A percentile compares a stretch with the other conserved stretches of the same genome.
Conservation (phyloP, 2,888 invertebrate genomes). For the Dryobotodes eremita region DNA sequence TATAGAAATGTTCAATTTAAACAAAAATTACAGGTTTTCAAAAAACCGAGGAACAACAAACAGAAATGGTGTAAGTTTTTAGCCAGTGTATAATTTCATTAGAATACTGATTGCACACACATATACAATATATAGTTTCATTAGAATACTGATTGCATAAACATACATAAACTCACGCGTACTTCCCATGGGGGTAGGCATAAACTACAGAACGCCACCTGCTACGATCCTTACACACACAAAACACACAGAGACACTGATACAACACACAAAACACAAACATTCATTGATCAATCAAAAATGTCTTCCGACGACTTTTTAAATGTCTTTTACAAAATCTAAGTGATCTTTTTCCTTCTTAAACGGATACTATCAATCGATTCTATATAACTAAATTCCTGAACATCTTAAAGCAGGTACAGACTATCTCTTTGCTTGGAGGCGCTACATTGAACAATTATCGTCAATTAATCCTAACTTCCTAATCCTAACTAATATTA, state of each 20-base stretch:
- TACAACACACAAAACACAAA: too few species aligned
- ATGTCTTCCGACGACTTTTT: background rate
- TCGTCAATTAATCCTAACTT: too few species aligned
- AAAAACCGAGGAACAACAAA: too few species aligned
- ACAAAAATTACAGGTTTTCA: background rate
- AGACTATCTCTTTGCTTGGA: background rate
- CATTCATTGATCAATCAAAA: background rate
- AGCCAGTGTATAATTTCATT: background rate
- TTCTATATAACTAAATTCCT: background rate
- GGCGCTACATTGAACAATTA: constrained; percentile 19
- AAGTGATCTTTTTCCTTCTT: too few species aligned
- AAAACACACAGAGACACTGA: too few species aligned
- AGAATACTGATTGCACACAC: background rate
- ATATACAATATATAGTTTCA: too few species aligned
- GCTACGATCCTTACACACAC: too few species aligned
- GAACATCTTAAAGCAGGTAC: background rate
- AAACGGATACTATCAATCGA: background rate
- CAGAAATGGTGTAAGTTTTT: background rate
- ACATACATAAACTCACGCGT: too few species aligned
- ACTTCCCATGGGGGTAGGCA: too few species aligned
- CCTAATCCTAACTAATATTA: too few species aligned
- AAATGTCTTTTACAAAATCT: background rate
- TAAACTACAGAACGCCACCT: too few species aligned
- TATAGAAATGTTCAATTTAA: background rate
- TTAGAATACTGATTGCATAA: background rate